Conservation (phyloP, 2,888 invertebrate species). For the Napeogenes inachia region DNA sequence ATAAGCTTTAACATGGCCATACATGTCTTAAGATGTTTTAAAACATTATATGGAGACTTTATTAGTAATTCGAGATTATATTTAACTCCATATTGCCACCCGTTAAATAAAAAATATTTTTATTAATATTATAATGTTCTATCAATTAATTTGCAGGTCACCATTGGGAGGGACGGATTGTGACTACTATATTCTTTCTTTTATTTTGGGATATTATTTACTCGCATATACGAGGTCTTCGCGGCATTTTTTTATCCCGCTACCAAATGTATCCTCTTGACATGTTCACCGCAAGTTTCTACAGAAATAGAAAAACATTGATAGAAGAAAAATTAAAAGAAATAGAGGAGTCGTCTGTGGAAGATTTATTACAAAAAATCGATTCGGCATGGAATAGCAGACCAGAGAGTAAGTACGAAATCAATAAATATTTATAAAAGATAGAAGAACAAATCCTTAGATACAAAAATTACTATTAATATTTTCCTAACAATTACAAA, state of each 20-base stretch:
- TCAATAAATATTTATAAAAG: too few species aligned
- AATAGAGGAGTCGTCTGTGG: slow-evolving; percentile 47
- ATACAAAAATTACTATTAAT: too few species aligned
- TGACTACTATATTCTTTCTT: slow-evolving; percentile 79
- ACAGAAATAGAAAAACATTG: slow-evolving; percentile 74
- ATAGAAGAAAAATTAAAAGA: slow-evolving; percentile 76
- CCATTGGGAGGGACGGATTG: slow-evolving; percentile 85
- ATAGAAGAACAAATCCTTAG: too few species aligned
- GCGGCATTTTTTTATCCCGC: slow-evolving; percentile 80
- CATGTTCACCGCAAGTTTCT: slow-evolving; percentile 81
- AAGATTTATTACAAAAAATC: slow-evolving; percentile 65
- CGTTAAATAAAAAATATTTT: too few species aligned
- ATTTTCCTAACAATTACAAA: too few species aligned
- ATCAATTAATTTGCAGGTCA: slow-evolving; percentile 62
- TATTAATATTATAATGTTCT: too few species aligned
- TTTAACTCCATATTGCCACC: too few species aligned
- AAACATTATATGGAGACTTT: too few species aligned
- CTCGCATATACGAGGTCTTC: slow-evolving; percentile 60
- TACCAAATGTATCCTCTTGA: slow-evolving; percentile 86
- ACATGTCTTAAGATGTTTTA: too few species aligned
- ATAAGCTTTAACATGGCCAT: too few species aligned
- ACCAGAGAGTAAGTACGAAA: slow-evolving; percentile 54
- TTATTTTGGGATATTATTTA: slow-evolving; percentile 89
- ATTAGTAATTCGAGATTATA: too few species aligned
- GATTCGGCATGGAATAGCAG: slow-evolving; percentile 64